These are phyloP conservation scores for Netta rufina DNA, from an alignment of 2,797 vertebrate species.

Conservation along the genomic window DNA sequence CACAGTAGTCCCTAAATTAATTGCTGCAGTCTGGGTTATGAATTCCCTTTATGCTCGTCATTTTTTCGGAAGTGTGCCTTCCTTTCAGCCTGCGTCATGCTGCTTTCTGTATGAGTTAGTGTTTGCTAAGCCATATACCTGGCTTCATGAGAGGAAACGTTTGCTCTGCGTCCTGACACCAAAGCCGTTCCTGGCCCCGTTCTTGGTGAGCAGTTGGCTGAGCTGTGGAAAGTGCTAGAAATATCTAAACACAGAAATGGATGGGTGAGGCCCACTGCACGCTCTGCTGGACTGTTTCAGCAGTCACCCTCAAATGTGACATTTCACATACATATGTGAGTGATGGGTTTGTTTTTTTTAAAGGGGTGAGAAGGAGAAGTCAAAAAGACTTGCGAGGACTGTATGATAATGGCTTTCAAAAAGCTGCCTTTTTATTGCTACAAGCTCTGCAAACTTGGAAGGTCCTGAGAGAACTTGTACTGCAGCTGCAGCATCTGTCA, in stretches of 20 bases:
- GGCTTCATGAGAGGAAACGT: background rate
- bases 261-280: background rate
- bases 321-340: background rate
- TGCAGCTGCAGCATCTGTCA: background rate
- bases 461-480: background rate
- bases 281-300: background rate
- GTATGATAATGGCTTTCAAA: background rate
- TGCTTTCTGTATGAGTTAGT: background rate
- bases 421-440: background rate
- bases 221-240: constrained; percentile 5
- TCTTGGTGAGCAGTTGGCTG: background rate
- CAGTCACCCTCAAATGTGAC: background rate
- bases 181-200: background rate
- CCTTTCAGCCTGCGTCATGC: background rate
- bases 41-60: background rate
- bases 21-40: constrained; percentile 5
- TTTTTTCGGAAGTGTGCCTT: background rate
- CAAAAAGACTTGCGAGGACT: background rate
- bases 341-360: background rate
- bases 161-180: background rate
- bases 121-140: background rate
- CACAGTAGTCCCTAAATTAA: background rate
- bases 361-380: background rate
- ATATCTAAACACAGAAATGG: background rate
- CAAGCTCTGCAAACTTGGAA: background rate